phyloP scores from a whole-genome alignment of 2,888 invertebrate species.

The Odontocolon sp. region DNA sequence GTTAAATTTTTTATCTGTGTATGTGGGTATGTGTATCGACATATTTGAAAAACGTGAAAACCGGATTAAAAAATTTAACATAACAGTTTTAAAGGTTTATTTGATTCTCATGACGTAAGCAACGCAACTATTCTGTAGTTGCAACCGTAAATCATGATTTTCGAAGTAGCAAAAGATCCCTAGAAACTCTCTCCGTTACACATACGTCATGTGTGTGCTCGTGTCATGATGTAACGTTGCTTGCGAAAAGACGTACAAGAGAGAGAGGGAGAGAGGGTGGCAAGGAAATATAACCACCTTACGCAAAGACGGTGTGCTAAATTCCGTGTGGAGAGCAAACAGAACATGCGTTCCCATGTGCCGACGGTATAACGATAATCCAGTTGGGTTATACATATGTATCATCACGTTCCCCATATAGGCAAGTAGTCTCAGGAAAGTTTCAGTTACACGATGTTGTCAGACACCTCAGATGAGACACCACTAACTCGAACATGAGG shows the following conservation, averaged over 20 bases:
- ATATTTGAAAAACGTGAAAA: too few relatives aligned
- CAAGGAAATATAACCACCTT: neutral
- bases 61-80: too few relatives aligned
- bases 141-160: too few relatives aligned
- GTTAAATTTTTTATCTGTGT: too few relatives aligned
- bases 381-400: neutral
- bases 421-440: neutral
- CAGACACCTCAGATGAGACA: neutral
- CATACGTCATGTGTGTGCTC: too few relatives aligned
- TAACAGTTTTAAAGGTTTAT: too few relatives aligned
- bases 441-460: neutral
- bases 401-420: neutral
- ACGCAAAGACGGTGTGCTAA: neutral
- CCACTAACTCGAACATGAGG: neutral
- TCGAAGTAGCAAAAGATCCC: too few relatives aligned
- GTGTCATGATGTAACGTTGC: too few relatives aligned
- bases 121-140: too few relatives aligned
- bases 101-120: too few relatives aligned
- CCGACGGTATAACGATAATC: neutral
- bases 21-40: too few relatives aligned
- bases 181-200: too few relatives aligned
- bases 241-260: neutral
- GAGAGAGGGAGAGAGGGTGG: neutral
- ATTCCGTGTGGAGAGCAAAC: neutral
- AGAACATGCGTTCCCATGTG: neutral